Evolutionary conservation across 2,113 vertebrate genomes (phyloP).

Genomic region (Caracal caracal): DNA sequence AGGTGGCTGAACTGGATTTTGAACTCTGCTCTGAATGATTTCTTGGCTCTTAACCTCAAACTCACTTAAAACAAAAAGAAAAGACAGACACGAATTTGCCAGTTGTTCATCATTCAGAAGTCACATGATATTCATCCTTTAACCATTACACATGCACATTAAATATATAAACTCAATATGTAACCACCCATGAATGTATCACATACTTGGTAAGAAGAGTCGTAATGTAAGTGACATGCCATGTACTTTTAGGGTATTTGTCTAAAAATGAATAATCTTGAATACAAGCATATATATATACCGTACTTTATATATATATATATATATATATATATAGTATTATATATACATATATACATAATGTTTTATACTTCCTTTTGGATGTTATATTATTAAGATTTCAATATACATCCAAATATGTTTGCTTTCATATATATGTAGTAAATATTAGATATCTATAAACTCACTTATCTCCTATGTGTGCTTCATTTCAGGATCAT

Average conservation of each 20-base stretch:
- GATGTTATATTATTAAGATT: background rate
- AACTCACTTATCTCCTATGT: background rate
- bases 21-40: background rate
- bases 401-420: background rate
- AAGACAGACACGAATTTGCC: background rate
- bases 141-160: background rate
- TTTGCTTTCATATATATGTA: background rate
- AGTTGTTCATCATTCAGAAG: background rate
- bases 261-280: background rate
- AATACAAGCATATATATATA: background rate
- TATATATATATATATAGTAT: too few species aligned
- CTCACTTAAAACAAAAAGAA: conserved; percentile 34
- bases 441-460: background rate
- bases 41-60: conserved; percentile 29
- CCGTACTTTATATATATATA: background rate
- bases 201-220: background rate
- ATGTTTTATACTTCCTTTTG: background rate
- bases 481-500: background rate
- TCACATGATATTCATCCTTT: background rate
- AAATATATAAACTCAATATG: background rate
- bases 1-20: background rate
- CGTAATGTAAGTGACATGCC: background rate
- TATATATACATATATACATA: background rate
- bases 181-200: background rate
- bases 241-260: background rate